phyloP scores from a whole-genome alignment of 2,797 vertebrate genomes.

The Anabas testudineus region DNA sequence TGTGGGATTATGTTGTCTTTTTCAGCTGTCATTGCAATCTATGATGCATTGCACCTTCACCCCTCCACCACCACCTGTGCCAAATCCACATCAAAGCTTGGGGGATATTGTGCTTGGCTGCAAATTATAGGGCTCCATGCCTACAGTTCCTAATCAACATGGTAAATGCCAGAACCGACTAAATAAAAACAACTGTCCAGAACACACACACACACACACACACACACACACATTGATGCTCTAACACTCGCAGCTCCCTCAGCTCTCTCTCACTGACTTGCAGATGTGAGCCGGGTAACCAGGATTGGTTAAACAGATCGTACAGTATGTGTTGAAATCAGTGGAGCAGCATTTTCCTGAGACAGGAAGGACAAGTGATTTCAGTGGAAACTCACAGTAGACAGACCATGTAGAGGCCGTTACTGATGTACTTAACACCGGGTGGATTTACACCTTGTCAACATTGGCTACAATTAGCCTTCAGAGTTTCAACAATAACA shows the following conservation, averaged over 20 bases:
- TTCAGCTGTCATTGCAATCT: no score
- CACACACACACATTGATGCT: background rate
- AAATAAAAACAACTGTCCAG: no score
- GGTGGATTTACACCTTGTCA: background rate
- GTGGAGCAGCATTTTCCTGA: background rate
- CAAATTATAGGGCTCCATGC: no score
- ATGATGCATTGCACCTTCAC: no score
- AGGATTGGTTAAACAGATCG: background rate
- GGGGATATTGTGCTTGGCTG: no score
- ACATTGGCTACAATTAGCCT: background rate
- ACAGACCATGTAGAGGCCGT: background rate
- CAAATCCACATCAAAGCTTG: no score
- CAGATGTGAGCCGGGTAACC: background rate
- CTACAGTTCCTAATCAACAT: no score
- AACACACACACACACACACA: no score
- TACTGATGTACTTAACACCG: background rate
- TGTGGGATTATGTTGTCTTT: no score
- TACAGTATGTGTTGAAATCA: background rate
- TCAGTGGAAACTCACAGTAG: background rate
- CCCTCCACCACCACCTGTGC: no score
- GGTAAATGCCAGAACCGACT: no score
- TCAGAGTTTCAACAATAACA: no score
- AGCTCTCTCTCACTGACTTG: background rate
- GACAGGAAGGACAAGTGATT: background rate
- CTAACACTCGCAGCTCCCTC: background rate